Conservation (phyloP, 2,113 vertebrate genomes). For the Triplophysa tibetana region DNA sequence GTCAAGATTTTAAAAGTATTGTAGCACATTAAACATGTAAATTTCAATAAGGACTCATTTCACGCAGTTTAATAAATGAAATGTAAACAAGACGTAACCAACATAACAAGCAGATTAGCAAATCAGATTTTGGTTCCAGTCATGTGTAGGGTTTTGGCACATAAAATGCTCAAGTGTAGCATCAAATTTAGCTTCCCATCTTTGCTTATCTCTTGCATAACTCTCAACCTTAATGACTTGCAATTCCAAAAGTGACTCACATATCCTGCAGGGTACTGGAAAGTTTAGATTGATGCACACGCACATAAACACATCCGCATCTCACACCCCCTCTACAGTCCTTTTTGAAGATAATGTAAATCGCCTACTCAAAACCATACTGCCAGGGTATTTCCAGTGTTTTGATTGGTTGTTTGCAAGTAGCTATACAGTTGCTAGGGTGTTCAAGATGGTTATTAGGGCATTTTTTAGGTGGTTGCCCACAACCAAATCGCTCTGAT, state of each 20-base stretch:
- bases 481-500: not conserved
- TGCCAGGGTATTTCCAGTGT: not conserved
- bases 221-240: slow-evolving; percentile 17
- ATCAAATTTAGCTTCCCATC: not conserved
- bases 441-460: not conserved
- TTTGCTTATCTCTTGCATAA: slow-evolving; percentile 5
- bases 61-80: not conserved
- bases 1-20: not conserved
- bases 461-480: not conserved
- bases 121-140: not conserved
- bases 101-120: too few species aligned
- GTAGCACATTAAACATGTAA: not conserved
- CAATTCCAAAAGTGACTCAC: not conserved
- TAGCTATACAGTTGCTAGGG: not conserved
- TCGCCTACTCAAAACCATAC: too few species aligned
- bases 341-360: not conserved
- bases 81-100: not conserved
- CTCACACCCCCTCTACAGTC: not conserved
- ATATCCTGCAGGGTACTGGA: slow-evolving; percentile 28
- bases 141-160: not conserved
- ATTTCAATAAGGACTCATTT: not conserved
- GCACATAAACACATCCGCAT: slow-evolving; percentile 28
- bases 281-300: not conserved
- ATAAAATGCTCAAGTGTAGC: not conserved
- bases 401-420: not conserved